Percentiles rank a stretch among this genome's conserved stretches.
Evolutionary conservation across 64 coral and sea anemone species (phyloP).

Genomic region (Stichodactyla helianthus): DNA sequence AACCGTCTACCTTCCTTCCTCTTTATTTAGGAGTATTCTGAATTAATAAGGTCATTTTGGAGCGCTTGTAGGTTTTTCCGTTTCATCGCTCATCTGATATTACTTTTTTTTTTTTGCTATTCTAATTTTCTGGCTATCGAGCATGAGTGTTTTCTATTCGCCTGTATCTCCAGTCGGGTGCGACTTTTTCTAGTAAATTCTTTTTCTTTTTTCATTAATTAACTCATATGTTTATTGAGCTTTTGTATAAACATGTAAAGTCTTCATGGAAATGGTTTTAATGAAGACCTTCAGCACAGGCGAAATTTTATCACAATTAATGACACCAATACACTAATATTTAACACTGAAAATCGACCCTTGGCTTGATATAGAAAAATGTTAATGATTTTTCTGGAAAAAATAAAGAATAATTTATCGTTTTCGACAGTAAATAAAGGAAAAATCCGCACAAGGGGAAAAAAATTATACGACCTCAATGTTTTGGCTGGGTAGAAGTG

Average conservation of each 20-base stretch:
- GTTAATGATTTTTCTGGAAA: not conserved
- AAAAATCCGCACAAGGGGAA: not conserved
- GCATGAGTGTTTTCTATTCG: not conserved
- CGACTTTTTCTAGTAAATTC: not conserved
- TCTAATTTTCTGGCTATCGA: not conserved
- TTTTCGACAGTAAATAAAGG: not conserved
- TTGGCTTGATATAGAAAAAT: not conserved
- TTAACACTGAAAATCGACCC: not conserved
- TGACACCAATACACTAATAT: not conserved
- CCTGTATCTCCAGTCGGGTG: not conserved
- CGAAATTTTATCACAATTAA: not conserved
- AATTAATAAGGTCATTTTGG: not conserved
- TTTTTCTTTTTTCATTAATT: not conserved
- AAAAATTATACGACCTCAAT: not conserved
- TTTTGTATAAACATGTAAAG: not conserved
- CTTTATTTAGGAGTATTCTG: not conserved
- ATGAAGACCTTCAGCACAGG: not conserved
- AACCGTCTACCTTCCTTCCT: not conserved
- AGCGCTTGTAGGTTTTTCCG: not conserved
- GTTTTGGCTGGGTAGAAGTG: constrained; percentile 1
- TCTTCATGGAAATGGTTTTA: not conserved
- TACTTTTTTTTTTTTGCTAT: not conserved
- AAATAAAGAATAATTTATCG: not conserved
- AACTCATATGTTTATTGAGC: not conserved
- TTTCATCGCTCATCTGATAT: not conserved